Evolutionary conservation across 2,113 vertebrate species (phyloP).

Genomic region (Rhinoderma darwinii): DNA sequence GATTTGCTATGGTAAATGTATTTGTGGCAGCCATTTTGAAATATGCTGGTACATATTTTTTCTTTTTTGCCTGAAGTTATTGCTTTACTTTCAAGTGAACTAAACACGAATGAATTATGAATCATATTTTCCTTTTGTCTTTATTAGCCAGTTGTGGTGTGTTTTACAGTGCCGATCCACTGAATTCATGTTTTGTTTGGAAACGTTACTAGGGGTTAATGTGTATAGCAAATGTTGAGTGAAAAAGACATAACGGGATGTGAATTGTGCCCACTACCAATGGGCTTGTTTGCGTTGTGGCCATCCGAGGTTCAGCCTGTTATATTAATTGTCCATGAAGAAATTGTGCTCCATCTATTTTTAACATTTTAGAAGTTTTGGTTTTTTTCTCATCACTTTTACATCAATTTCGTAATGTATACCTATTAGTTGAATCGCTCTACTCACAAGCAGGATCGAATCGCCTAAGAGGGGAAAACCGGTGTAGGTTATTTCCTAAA

Average conservation of each 20-base stretch:
- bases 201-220: conserved; percentile 22
- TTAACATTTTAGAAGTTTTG: not conserved
- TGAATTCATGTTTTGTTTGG: conserved; percentile 31
- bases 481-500: no score
- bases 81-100: not conserved
- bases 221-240: conserved; percentile 37
- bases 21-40: not conserved
- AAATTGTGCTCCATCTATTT: not conserved
- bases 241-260: conserved; percentile 23
- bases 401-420: not conserved
- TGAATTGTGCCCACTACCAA: not conserved
- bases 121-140: conserved; percentile 44
- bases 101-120: conserved; percentile 29
- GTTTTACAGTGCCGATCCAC: not conserved
- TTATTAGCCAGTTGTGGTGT: conserved; percentile 27
- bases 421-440: not conserved
- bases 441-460: not conserved
- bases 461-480: not conserved
- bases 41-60: not conserved
- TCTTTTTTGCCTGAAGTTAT: not conserved
- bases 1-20: not conserved
- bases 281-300: conserved; percentile 2
- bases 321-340: not conserved
- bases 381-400: no score
- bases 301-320: not conserved